These are phyloP conservation scores for Corydoras maculifer DNA, from an alignment of 2,113 vertebrate genomes.

Conservation along the genomic window DNA sequence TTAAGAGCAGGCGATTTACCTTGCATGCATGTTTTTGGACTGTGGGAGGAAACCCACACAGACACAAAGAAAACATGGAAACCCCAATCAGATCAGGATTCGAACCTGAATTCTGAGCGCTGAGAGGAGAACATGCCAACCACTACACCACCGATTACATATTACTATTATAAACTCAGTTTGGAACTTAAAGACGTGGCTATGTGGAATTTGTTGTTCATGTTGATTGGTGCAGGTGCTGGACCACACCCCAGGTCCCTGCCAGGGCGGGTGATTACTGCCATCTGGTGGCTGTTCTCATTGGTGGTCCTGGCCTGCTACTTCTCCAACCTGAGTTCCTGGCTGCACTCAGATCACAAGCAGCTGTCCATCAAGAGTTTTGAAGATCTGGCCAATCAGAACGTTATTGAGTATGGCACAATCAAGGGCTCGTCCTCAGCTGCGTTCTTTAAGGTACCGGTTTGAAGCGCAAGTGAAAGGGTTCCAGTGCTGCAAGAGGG, in stretches of 20 bases:
- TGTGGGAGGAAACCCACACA: too few relatives aligned
- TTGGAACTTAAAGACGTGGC: too few relatives aligned
- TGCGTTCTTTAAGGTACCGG: conserved; percentile 73
- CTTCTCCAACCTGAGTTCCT: conserved; percentile 67
- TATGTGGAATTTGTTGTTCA: neutral
- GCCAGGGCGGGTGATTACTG: conserved; percentile 69
- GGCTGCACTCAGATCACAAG: conserved; percentile 55
- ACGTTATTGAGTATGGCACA: conserved; percentile 74
- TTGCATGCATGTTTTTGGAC: too few relatives aligned
- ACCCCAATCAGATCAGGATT: too few relatives aligned
- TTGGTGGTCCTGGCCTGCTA: conserved; percentile 75
- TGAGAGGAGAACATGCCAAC: too few relatives aligned
- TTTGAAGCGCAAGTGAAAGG: too few relatives aligned
- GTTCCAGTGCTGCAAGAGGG: too few relatives aligned
- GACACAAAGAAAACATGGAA: too few relatives aligned
- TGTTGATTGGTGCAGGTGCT: conserved; percentile 61
- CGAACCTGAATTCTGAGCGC: too few relatives aligned
- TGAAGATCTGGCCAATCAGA: conserved; percentile 80
- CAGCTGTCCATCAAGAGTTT: conserved; percentile 68
- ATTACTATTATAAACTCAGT: too few relatives aligned
- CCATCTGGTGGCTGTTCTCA: conserved; percentile 84
- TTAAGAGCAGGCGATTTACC: too few relatives aligned
- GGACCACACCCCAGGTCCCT: conserved; percentile 75
- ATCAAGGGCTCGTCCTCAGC: conserved; percentile 71
- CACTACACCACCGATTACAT: too few relatives aligned